These are phyloP conservation scores for Coilia nasus DNA, from an alignment of 2,797 vertebrate species.

Conservation along the genomic window DNA sequence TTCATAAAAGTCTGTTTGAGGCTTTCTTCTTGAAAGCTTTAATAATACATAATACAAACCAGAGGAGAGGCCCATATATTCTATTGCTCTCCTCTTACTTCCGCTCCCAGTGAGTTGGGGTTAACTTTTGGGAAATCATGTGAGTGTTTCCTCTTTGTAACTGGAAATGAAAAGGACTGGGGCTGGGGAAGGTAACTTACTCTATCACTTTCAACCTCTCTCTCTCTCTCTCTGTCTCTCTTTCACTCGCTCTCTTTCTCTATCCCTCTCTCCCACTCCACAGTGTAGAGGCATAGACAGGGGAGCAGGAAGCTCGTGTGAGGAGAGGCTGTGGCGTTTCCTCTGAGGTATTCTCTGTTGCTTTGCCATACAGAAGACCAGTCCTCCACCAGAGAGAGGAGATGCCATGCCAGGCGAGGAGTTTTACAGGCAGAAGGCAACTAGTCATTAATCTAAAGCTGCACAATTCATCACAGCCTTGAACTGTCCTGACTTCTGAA, in stretches of 20 bases:
- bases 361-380: slow-evolving; percentile 6
- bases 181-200: slow-evolving; percentile 67
- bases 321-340: slow-evolving; percentile 31
- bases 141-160: slow-evolving; percentile 66
- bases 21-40: slow-evolving; percentile 71
- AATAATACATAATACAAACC: slow-evolving; percentile 62
- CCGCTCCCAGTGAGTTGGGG: slow-evolving; percentile 59
- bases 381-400: slow-evolving; percentile 36
- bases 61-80: slow-evolving; percentile 59
- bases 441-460: not conserved
- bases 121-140: slow-evolving; percentile 72
- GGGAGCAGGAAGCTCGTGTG: slow-evolving; percentile 44
- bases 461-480: not conserved
- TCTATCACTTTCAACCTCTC: slow-evolving; percentile 58
- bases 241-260: not conserved
- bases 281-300: slow-evolving; percentile 56
- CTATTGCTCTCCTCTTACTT: slow-evolving; percentile 44
- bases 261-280: not conserved
- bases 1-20: slow-evolving; percentile 74
- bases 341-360: slow-evolving; percentile 34
- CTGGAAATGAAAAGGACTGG: slow-evolving; percentile 62
- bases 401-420: not conserved
- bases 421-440: not conserved
- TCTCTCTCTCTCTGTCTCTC: not conserved
- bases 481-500: not conserved